phyloP scores from a whole-genome alignment of 2,797 vertebrate genomes.

The Chromis chromis region DNA sequence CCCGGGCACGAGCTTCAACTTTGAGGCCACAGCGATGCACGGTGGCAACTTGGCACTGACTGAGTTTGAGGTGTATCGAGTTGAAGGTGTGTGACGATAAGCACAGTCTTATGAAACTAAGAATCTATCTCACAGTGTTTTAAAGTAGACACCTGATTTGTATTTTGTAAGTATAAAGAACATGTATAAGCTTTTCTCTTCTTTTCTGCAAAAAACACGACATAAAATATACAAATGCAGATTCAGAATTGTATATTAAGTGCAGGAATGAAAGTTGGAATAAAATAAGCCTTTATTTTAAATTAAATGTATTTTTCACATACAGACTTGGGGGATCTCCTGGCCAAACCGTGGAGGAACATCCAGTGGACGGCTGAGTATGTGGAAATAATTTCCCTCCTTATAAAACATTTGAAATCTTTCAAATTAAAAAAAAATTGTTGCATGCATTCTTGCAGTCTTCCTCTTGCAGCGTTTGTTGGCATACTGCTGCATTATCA shows the following conservation, averaged over 20 bases:
- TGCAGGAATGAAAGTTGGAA: not conserved
- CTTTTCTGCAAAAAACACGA: not conserved
- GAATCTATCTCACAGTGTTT: not conserved
- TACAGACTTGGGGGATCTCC: slow-evolving; percentile 57
- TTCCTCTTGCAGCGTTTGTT: too few relatives aligned
- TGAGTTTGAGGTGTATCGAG: slow-evolving; percentile 74
- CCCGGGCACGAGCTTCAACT: slow-evolving; percentile 47
- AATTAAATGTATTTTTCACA: not conserved
- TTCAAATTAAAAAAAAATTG: too few relatives aligned
- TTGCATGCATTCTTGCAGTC: too few relatives aligned
- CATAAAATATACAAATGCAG: not conserved
- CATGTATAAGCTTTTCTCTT: not conserved
- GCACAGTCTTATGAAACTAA: too few relatives aligned
- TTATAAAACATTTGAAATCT: too few relatives aligned
- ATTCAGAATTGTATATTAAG: not conserved
- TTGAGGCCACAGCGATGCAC: slow-evolving; percentile 54
- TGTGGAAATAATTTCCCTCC: slow-evolving; percentile 7
- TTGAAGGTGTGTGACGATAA: slow-evolving; percentile 66
- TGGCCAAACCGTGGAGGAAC: slow-evolving; percentile 78
- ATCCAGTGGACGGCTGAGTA: slow-evolving; percentile 68
- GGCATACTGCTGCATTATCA: too few relatives aligned
- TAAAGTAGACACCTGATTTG: not conserved
- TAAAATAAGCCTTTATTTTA: not conserved
- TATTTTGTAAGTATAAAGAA: not conserved
- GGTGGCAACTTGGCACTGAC: slow-evolving; percentile 59